Percentiles rank a stretch among this genome's conserved stretches.
phyloP scores from a whole-genome alignment of 2,797 vertebrate genomes.

The Coendou prehensilis region DNA sequence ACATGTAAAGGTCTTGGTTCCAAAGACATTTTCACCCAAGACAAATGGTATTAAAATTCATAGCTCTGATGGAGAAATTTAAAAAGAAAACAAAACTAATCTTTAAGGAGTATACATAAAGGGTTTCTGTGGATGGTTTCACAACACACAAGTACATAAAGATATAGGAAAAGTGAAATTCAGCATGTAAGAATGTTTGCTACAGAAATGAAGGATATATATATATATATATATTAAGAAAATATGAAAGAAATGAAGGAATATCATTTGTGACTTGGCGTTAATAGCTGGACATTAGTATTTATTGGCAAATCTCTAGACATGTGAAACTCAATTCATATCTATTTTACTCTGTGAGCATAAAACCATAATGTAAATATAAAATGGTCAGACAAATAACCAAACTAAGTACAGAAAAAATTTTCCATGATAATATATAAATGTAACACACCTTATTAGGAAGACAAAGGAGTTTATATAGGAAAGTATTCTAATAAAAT shows the following conservation, averaged over 20 bases:
- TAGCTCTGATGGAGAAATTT: slow-evolving; percentile 23
- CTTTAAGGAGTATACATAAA: not conserved
- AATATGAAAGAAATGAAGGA: not conserved
- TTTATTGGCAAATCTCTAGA: slow-evolving; percentile 62
- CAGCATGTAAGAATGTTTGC: not conserved
- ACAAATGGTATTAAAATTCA: slow-evolving; percentile 49
- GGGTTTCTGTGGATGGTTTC: not conserved
- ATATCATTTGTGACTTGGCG: not conserved
- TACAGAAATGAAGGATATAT: not conserved
- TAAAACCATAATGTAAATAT: slow-evolving; percentile 44
- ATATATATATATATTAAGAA: no score
- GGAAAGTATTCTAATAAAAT: slow-evolving; percentile 14
- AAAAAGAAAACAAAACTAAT: slow-evolving; percentile 48
- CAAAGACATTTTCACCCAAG: slow-evolving; percentile 70
- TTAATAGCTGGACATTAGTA: slow-evolving; percentile 46
- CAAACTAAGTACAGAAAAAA: slow-evolving; percentile 54
- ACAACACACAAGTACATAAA: not conserved
- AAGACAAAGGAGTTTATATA: not conserved
- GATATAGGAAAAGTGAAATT: not conserved
- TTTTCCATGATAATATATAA: slow-evolving; percentile 1
- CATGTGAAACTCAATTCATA: slow-evolving; percentile 41
- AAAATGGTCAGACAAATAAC: not conserved
- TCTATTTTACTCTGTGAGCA: slow-evolving; percentile 45
- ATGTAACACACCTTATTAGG: slow-evolving; percentile 49
- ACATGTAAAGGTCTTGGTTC: slow-evolving; percentile 85